Base-by-base conservation (phyloP, 1,140 invertebrate species). In the Dendroctonus valens region DNA sequence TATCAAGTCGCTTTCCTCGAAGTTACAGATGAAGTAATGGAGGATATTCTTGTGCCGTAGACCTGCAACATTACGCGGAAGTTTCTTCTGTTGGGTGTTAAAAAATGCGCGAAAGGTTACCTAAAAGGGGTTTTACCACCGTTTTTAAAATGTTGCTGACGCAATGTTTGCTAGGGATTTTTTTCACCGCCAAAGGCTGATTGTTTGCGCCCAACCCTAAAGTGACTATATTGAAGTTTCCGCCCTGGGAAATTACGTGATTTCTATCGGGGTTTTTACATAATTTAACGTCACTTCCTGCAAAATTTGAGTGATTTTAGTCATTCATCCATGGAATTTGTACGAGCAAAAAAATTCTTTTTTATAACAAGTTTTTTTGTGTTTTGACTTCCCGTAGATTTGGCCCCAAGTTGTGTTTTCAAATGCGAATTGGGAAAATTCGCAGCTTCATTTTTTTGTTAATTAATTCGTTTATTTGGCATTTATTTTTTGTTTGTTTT, bases 121-220 rank as follows among this genome's bases (percentile, higher is more conserved):
- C 59, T 14, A 76, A 50, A 15, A 77, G 49, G 6, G 75, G 74
- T 14, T 70, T 70, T 6, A 76, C 64, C 8, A 71, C 50, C 4
- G 48, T 58, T 58, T 74, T 74, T 38, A 76, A 59, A 1, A 73
- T 63, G 61, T 72, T 67, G 51, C 72, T 69, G 6, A 75, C 60
- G 39, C 53, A 65, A 49, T 70, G 65, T 41, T 72, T 60, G 59
- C 65, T 72, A 2, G 70, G 63, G 0, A 77, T 69, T 38, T 70
- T 66, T 58, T 76, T 78, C 0, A 77, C 72, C 6, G 77, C 77
- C 15, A 78, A 53, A 12, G 75, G 70, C 14, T 64, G 59, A 15
- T 72, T 65, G 44, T 72, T 64, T 3, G 49, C 40, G 41, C 70
- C 60, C 6, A 78, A 50, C 0, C 75, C 77, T 37, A 78, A 57